Evolutionary conservation across 2,888 invertebrate genomes (phyloP).

Genomic region (Clusia tigrina): DNA sequence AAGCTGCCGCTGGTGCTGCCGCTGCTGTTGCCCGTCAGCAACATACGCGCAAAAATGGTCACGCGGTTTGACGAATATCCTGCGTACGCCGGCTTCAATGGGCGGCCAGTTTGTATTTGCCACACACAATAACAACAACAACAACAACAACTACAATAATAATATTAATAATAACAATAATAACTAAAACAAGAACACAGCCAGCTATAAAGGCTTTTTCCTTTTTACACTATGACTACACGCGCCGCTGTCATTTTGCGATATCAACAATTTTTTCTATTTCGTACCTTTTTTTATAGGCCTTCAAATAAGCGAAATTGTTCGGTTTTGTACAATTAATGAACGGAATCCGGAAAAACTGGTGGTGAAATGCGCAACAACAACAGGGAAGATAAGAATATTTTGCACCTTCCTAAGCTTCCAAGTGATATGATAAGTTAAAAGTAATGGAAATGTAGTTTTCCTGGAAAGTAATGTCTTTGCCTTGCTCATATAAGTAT

Average conservation of each 20-base stretch:
- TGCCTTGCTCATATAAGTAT: too few relatives aligned
- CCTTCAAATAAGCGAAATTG: not conserved
- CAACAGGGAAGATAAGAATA: constrained; percentile 30
- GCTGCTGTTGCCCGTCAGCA: constrained; percentile 27
- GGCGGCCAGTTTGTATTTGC: not conserved
- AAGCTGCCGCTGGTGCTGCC: constrained; percentile 30
- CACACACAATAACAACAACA: too few relatives aligned
- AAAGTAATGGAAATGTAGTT: too few relatives aligned
- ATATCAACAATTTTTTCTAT: constrained; percentile 62
- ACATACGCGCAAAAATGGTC: constrained; percentile 34
- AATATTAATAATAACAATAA: too few relatives aligned
- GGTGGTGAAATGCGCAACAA: constrained; percentile 21
- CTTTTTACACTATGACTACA: too few relatives aligned
- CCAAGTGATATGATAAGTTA: too few relatives aligned
- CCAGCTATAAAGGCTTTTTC: too few relatives aligned
- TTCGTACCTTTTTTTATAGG: constrained; percentile 36
- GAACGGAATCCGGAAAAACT: too few relatives aligned
- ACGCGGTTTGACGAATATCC: constrained; percentile 43
- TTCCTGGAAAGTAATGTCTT: too few relatives aligned
- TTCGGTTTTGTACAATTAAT: constrained; percentile 7
- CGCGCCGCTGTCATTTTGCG: constrained; percentile 60
- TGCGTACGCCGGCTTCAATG: constrained; percentile 10
- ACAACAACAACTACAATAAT: too few relatives aligned
- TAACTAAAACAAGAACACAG: too few relatives aligned
- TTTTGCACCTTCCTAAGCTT: too few relatives aligned